Evolutionary conservation across 2,797 vertebrate genomes (phyloP).

Genomic region (Leptatherina wallacei): DNA sequence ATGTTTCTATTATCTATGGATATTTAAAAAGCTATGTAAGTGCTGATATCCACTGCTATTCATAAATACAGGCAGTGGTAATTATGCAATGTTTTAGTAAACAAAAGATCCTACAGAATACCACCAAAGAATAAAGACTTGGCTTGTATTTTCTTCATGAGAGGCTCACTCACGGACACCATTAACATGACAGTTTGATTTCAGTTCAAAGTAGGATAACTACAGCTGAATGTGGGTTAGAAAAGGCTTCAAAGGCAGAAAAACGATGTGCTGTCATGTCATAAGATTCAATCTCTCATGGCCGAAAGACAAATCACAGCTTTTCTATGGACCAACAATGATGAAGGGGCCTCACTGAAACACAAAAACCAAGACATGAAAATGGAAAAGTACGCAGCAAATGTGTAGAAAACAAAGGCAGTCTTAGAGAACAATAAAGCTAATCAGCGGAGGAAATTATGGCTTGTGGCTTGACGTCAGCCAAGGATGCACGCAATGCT

Average conservation of each 20-base stretch:
- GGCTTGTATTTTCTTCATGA: slow-evolving; percentile 42
- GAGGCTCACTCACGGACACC: slow-evolving; percentile 20
- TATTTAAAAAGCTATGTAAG: slow-evolving; percentile 24
- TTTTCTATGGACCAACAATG: slow-evolving; percentile 25
- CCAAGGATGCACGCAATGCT: slow-evolving; percentile 63
- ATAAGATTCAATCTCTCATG: slow-evolving; percentile 39
- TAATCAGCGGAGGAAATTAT: slow-evolving; percentile 78
- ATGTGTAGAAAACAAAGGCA: slow-evolving; percentile 53
- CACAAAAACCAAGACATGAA: slow-evolving; percentile 43
- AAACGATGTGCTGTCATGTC: slow-evolving; percentile 45
- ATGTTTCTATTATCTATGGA: slow-evolving; percentile 21
- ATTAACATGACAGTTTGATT: slow-evolving; percentile 42
- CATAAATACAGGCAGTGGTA: slow-evolving; percentile 22
- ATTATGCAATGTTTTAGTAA: slow-evolving; percentile 37
- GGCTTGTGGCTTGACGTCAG: slow-evolving; percentile 73
- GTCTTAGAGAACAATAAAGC: slow-evolving; percentile 67
- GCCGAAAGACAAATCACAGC: slow-evolving; percentile 37
- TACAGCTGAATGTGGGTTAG: slow-evolving; percentile 56
- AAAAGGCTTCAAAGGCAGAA: slow-evolving; percentile 47
- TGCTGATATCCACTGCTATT: slow-evolving; percentile 23
- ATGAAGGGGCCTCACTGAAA: slow-evolving; percentile 37
- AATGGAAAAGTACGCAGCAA: slow-evolving; percentile 44
- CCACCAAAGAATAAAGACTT: slow-evolving; percentile 46
- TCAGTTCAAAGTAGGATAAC: slow-evolving; percentile 51
- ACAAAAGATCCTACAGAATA: slow-evolving; percentile 11